Conservation (phyloP, 1,140 invertebrate species). For the Atta colombica region DNA sequence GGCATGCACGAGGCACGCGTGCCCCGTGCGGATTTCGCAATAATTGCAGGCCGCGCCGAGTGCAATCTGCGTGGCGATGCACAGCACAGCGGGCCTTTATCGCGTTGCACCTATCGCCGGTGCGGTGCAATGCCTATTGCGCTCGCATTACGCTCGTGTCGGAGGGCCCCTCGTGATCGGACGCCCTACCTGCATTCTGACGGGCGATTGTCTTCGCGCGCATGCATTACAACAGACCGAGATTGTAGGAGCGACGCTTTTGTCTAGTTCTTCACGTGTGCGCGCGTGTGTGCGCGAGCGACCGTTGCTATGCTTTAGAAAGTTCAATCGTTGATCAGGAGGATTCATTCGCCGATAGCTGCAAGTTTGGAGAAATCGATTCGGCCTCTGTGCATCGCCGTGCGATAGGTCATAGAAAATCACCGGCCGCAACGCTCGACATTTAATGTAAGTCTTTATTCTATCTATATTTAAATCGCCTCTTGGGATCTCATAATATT, state of each 20-base stretch:
- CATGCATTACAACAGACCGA: conserved; percentile 57
- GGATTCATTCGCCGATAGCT: conserved; percentile 41
- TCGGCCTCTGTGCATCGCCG: conserved; percentile 24
- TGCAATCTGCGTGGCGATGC: conserved; percentile 71
- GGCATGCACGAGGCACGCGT: conserved; percentile 41
- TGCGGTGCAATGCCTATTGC: conserved; percentile 26
- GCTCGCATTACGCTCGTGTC: conserved; percentile 58
- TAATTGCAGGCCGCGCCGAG: conserved; percentile 52
- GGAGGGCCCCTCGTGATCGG: conserved; percentile 51
- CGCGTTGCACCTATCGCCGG: conserved; percentile 65
- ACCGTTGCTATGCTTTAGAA: conserved; percentile 53
- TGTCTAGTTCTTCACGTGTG: conserved; percentile 43
- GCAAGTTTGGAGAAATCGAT: conserved; percentile 58
- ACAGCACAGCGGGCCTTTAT: conserved; percentile 66
- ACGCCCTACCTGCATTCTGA: conserved; percentile 66
- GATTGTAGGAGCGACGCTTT: conserved; percentile 61
- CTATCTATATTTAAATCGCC: neutral
- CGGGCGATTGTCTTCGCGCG: conserved; percentile 63
- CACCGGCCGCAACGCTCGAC: neutral
- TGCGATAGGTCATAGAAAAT: conserved; percentile 44
- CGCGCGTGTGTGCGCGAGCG: neutral
- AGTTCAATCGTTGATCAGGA: conserved; percentile 52
- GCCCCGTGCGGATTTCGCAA: conserved; percentile 68
- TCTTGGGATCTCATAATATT: neutral
- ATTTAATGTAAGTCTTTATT: conserved; percentile 41